Conservation (phyloP, 2,888 invertebrate species). For the Drosophila cognata region DNA sequence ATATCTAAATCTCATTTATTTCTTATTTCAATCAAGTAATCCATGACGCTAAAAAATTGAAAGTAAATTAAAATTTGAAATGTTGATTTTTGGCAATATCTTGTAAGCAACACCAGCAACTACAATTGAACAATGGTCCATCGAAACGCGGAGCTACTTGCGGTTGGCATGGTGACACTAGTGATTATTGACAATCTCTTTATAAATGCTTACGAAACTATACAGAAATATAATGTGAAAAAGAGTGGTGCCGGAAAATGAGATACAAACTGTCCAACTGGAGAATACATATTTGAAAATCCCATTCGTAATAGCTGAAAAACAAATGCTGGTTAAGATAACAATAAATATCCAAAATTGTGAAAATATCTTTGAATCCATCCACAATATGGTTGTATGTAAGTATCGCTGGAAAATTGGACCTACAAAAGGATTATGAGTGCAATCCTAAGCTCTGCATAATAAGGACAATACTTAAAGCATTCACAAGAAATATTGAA, state of each 20-base stretch:
- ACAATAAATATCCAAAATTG: background rate
- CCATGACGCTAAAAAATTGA: background rate
- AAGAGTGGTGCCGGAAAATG: background rate
- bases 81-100: background rate
- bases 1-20: background rate
- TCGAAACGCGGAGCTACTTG: background rate
- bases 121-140: slow-evolving; percentile 12
- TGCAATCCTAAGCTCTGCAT: background rate
- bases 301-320: background rate
- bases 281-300: background rate
- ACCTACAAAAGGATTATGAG: background rate
- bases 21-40: slow-evolving; percentile 1
- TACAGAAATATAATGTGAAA: background rate
- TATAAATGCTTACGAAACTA: background rate
- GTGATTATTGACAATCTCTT: slow-evolving; percentile 36
- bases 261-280: background rate
- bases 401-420: background rate
- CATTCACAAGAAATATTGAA: background rate
- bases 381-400: background rate
- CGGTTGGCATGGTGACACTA: slow-evolving; percentile 28
- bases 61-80: background rate
- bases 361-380: background rate
- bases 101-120: background rate
- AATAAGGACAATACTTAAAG: background rate
- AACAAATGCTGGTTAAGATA: background rate